Evolutionary conservation across 2,797 vertebrate species (phyloP).

Genomic region (Hippopotamyrus pictus): DNA sequence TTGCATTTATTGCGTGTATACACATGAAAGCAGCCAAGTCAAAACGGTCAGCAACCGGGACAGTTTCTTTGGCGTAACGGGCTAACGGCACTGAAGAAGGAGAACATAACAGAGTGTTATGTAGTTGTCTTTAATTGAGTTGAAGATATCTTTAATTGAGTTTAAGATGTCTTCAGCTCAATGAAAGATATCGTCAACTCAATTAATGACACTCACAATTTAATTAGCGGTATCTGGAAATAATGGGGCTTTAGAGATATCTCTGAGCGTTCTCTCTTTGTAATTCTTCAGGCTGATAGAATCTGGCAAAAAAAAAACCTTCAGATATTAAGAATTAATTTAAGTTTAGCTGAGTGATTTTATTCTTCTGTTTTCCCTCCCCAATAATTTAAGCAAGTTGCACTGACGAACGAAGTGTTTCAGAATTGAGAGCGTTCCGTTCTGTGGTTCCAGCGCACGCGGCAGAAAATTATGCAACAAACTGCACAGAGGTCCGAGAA

Average conservation of each 20-base stretch:
- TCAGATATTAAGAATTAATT: conserved; percentile 66
- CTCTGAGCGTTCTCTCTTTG: conserved; percentile 62
- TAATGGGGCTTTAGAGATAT: conserved; percentile 67
- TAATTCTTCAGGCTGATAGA: conserved; percentile 68
- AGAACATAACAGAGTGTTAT: conserved; percentile 59
- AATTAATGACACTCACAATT: conserved; percentile 74
- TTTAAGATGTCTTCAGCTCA: conserved; percentile 73
- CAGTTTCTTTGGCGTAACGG: conserved; percentile 51
- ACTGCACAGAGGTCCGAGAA: neutral
- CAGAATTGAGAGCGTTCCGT: neutral
- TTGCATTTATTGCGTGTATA: neutral
- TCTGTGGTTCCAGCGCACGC: neutral
- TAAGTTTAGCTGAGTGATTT: conserved; percentile 58
- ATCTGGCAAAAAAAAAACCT: conserved; percentile 52
- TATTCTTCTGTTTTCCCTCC: conserved; percentile 45
- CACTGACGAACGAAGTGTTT: conserved; percentile 53
- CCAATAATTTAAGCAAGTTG: conserved; percentile 56
- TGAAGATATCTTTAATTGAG: conserved; percentile 74
- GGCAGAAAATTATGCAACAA: neutral
- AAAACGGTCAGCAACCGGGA: conserved; percentile 57
- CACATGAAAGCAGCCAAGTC: conserved; percentile 25
- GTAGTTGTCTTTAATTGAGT: conserved; percentile 74
- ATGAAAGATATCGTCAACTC: conserved; percentile 73
- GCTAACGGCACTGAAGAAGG: conserved; percentile 52
- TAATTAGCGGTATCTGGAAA: conserved; percentile 74